phyloP scores from a whole-genome alignment of 2,113 vertebrate genomes.

The Proterorhinus semilunaris region DNA sequence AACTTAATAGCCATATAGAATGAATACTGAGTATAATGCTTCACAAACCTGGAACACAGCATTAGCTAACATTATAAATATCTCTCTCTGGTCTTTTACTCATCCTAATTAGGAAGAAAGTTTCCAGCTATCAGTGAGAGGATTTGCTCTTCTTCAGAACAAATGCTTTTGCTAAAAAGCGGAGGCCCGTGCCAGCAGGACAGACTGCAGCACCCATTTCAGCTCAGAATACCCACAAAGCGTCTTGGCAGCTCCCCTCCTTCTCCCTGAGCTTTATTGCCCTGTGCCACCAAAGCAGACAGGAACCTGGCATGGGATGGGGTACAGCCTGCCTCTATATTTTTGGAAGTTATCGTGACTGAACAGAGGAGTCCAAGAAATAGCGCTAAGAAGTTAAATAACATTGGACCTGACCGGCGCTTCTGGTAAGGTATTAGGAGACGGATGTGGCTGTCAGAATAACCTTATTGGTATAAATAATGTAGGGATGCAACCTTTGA shows the following conservation, averaged over 20 bases:
- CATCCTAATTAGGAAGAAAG: not conserved
- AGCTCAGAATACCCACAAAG: slow-evolving; percentile 35
- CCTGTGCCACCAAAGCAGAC: slow-evolving; percentile 23
- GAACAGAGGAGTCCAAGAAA: not conserved
- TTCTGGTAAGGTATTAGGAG: not conserved
- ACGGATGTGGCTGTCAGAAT: not conserved
- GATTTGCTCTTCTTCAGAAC: slow-evolving; percentile 13
- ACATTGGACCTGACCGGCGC: slow-evolving; percentile 1
- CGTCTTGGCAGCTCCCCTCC: slow-evolving; percentile 35
- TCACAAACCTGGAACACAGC: not conserved
- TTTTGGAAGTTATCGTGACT: slow-evolving; percentile 20
- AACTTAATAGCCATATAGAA: too few relatives aligned
- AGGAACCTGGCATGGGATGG: slow-evolving; percentile 14
- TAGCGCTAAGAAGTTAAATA: slow-evolving; percentile 1
- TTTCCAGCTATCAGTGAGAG: slow-evolving; percentile 7
- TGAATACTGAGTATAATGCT: not conserved
- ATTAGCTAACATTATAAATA: not conserved
- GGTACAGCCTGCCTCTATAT: slow-evolving; percentile 19
- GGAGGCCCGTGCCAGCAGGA: slow-evolving; percentile 39
- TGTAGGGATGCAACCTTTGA: too few relatives aligned
- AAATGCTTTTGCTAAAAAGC: slow-evolving; percentile 17
- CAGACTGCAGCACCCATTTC: slow-evolving; percentile 24
- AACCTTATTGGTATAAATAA: not conserved
- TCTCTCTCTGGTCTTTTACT: not conserved
- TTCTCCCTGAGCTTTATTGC: slow-evolving; percentile 11